Evolutionary conservation across 2,113 vertebrate species (phyloP), one percentile per base, ranked within the genome.

Genomic region (Hippolais icterina): DNA sequence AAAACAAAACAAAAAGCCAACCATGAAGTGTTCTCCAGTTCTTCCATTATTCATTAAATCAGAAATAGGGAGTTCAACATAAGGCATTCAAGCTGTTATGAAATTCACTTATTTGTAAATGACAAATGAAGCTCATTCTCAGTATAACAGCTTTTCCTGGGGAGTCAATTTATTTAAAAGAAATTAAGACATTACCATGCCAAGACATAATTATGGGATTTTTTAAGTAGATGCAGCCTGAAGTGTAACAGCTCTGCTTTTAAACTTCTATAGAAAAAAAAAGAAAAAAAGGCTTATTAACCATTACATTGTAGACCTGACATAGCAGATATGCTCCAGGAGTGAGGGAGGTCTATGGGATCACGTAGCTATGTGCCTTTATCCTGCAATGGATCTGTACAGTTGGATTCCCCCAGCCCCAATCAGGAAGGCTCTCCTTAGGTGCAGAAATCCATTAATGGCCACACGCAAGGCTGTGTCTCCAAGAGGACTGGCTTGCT

Each of bases 1-100:
- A 87, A 65, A 83, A 54, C 24, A 27, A 23, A 52, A 19, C 21
- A 33, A 57, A 54, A 68, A 46, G 50, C 15, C 0, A 57, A 70
- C 16, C 42, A 74, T 14, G 39, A 90, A 49, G 27, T 42, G 20
- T 56, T 72, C 35, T 94, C 53, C 69, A 95, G 23, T 75, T 90
- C 53, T 87, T 86, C n/a, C 49, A 89, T 94, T 93, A 94, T 71
- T 94, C 81, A 91, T 94, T 87, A 95, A 54, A 81, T 77, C 76
- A 68, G 60, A 89, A 96, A 88, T 37, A 92, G 57, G 60, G 54
- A 94, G 68, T 44, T 89, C 3, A 5, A 83, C 90, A 94, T 59
- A 96, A 83, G 81, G 91, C 53, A 90, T 87, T 59, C 93, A 94
- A 94, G 84, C 89, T 94, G 84, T 83, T 90, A 77, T 0, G 4